phyloP scores from a whole-genome alignment of 1,140 invertebrate genomes.

The Anthonomus grandis region DNA sequence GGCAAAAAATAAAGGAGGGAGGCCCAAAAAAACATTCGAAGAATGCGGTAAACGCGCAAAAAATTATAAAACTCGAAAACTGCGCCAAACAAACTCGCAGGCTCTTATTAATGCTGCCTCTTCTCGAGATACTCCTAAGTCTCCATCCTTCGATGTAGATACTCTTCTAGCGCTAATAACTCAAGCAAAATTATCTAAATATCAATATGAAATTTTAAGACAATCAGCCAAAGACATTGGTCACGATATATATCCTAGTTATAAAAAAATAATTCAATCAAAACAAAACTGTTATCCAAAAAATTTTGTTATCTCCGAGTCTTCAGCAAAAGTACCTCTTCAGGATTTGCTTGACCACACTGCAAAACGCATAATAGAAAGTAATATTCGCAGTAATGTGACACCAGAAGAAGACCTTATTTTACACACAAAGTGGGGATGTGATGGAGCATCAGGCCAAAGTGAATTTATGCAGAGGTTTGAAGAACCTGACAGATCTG shows the following conservation, averaged over 20 bases:
- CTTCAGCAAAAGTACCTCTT: constrained; percentile 23
- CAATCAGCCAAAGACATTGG: not conserved
- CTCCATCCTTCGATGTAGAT: not conserved
- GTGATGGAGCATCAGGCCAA: constrained; percentile 17
- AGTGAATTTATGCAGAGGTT: constrained; percentile 20
- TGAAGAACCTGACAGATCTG: not conserved
- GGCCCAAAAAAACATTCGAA: too few species aligned
- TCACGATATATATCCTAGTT: not conserved
- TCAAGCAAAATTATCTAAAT: constrained; percentile 2
- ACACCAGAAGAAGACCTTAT: not conserved
- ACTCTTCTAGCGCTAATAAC: constrained; percentile 4
- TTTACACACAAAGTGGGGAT: constrained; percentile 16
- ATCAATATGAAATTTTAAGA: constrained; percentile 7
- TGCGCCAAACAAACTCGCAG: too few species aligned
- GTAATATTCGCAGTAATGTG: constrained; percentile 1
- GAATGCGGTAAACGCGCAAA: too few species aligned
- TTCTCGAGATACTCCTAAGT: too few species aligned
- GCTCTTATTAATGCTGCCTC: too few species aligned
- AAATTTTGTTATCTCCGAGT: constrained; percentile 16
- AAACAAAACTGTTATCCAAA: constrained; percentile 16
- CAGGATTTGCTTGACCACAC: constrained; percentile 32
- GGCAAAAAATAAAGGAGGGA: too few species aligned
- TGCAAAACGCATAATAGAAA: constrained; percentile 2
- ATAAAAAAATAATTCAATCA: constrained; percentile 1
- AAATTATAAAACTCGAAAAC: too few species aligned